Evolutionary conservation across 2,113 vertebrate genomes (phyloP).

Genomic region (Coptodon rendalli): DNA sequence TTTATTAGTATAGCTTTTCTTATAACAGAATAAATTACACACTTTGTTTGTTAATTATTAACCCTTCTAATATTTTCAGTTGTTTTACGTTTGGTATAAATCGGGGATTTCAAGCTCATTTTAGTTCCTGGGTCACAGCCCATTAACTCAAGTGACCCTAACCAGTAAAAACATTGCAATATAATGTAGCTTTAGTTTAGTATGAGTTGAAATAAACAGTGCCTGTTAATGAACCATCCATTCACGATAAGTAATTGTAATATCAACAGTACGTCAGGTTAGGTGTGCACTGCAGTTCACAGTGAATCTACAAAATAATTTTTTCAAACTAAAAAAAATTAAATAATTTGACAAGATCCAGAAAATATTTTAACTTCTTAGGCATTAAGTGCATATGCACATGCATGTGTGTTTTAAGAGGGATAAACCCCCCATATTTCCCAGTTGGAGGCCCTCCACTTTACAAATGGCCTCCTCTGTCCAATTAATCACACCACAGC

Average conservation of each 20-base stretch:
- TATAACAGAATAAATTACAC: background rate
- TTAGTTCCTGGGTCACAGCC: background rate
- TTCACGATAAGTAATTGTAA: background rate
- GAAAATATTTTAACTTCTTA: background rate
- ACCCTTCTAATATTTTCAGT: background rate
- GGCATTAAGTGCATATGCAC: background rate
- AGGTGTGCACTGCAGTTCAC: background rate
- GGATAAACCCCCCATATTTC: background rate
- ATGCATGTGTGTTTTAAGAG: background rate
- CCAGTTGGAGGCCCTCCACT: background rate
- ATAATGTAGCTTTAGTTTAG: background rate
- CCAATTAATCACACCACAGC: background rate
- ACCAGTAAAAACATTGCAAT: background rate
- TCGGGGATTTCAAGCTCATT: accelerated
- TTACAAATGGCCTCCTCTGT: background rate
- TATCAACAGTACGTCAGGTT: background rate
- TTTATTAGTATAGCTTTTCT: background rate
- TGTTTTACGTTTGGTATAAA: background rate
- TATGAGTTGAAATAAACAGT: background rate
- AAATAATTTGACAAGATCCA: background rate
- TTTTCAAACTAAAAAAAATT: background rate
- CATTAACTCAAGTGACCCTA: background rate
- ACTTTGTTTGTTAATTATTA: background rate
- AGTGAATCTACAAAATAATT: background rate
- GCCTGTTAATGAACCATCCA: background rate